phyloP scores from a whole-genome alignment of 2,113 vertebrate species.

The Bathybates hornii region DNA sequence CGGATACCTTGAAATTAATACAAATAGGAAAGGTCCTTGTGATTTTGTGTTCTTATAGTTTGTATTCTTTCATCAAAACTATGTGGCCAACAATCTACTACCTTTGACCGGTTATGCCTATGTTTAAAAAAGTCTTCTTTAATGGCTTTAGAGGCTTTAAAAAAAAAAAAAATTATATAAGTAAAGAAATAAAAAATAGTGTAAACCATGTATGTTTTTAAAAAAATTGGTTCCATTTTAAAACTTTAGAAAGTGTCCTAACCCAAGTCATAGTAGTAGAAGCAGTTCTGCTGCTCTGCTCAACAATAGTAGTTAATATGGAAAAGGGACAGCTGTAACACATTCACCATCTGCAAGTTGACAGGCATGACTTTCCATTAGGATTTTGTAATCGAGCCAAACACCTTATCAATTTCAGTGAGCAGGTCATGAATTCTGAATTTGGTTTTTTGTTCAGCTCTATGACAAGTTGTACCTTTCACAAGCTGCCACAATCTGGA shows the following conservation, averaged over 20 bases:
- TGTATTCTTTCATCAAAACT: not conserved
- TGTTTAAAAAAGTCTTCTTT: not conserved
- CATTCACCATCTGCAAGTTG: slow-evolving; percentile 27
- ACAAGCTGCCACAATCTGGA: slow-evolving; percentile 20
- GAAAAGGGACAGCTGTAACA: slow-evolving; percentile 22
- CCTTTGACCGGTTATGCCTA: not conserved
- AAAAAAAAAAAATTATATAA: not conserved
- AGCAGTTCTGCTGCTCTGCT: not conserved
- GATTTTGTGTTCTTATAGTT: not conserved
- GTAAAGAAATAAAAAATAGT: not conserved
- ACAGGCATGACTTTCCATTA: slow-evolving; percentile 40
- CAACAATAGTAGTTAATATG: slow-evolving; percentile 16
- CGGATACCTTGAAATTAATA: slow-evolving; percentile 31
- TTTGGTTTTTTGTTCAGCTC: slow-evolving; percentile 26
- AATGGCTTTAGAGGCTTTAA: not conserved
- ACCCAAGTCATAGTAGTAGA: not conserved
- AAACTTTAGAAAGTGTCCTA: not conserved
- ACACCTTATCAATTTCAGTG: slow-evolving; percentile 30
- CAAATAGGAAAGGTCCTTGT: not conserved
- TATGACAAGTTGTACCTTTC: slow-evolving; percentile 35
- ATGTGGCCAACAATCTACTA: not conserved
- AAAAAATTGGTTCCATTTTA: not conserved
- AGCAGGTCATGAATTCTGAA: slow-evolving; percentile 36
- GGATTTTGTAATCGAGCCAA: slow-evolving; percentile 38
- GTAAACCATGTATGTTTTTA: not conserved